Evolutionary conservation across 2,797 vertebrate species (phyloP), one percentile per base, ranked within the genome.

Genomic region (Melanotaenia nigrans): DNA sequence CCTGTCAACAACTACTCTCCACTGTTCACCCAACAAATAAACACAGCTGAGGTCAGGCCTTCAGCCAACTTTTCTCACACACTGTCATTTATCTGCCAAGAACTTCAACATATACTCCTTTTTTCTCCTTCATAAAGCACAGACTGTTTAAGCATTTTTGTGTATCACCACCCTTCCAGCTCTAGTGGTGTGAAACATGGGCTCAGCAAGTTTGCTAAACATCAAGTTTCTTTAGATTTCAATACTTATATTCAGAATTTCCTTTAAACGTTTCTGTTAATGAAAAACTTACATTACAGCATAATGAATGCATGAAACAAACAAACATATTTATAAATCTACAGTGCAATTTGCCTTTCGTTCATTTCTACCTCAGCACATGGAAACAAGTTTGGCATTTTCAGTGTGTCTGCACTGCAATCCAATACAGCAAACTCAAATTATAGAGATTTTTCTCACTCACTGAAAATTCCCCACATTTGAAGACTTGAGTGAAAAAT

Each of bases 61-160:
- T 16, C 1, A 67, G 69, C 22, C 75, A 65, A 24, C 33, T 59
- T 85, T 79, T 80, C 75, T 85, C 77, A 78, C 63, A 75, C 70
- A 67, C 78, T 33, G 57, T 71, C 78, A 64, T 71, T 68, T 8
- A 6, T 38, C 67, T 67, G 82, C 83, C 78, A 85, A 75, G 45
- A 78, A 25, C 18, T 60, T 72, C 58, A 72, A 74, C 72, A 67
- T 65, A 54, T 53, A 53, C 58, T 54, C 11, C 3, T 56, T 35
- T 70, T 47, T 69, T 16, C 32, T 32, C 58, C 20, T 18, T 53
- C 60, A 79, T 58, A 66, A 78, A 76, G 76, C 62, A 53, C 53
- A 9, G 30, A 54, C 71, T 71, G 73, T 72, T 75, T 25, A 77
- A 62, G 79, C 51, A 61, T 73, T 74, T 86, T 65, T 35, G 33